These are phyloP conservation scores for Sebastes goodei DNA, from an alignment of 2,797 vertebrate genomes.

Conservation along the genomic window DNA sequence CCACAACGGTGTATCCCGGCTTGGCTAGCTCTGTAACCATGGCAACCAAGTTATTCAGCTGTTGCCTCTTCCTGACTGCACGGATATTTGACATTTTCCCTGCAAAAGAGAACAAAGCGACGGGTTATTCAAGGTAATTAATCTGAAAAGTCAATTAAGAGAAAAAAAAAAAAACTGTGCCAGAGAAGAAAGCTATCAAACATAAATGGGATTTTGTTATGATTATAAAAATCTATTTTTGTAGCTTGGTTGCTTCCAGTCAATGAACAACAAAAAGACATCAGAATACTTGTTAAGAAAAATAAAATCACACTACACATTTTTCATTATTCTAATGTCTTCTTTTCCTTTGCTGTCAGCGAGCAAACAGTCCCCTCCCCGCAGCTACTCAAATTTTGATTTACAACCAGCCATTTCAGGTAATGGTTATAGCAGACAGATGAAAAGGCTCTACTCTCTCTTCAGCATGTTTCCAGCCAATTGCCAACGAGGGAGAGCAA, in stretches of 20 bases:
- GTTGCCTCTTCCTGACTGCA: constrained; percentile 92
- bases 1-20: constrained; percentile 89
- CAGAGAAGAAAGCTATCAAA: neutral
- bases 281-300: neutral
- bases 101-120: constrained; percentile 62
- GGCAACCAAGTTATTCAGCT: constrained; percentile 94
- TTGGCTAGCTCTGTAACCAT: constrained; percentile 86
- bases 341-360: neutral
- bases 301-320: neutral
- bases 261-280: neutral
- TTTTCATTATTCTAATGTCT: constrained; percentile 4
- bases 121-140: neutral
- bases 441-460: constrained; percentile 48
- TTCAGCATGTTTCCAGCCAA: constrained; percentile 52
- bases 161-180: neutral
- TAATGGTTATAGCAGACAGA: constrained; percentile 48
- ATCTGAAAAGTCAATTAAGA: neutral
- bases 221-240: constrained; percentile 1
- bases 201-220: neutral
- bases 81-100: constrained; percentile 94
- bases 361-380: neutral
- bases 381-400: constrained; percentile 35
- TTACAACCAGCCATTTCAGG: constrained; percentile 45
- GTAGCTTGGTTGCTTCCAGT: neutral
- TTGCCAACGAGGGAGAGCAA: constrained; percentile 34